Evolutionary conservation across 2,113 vertebrate genomes (phyloP).

Genomic region (Ciconia maguari): DNA sequence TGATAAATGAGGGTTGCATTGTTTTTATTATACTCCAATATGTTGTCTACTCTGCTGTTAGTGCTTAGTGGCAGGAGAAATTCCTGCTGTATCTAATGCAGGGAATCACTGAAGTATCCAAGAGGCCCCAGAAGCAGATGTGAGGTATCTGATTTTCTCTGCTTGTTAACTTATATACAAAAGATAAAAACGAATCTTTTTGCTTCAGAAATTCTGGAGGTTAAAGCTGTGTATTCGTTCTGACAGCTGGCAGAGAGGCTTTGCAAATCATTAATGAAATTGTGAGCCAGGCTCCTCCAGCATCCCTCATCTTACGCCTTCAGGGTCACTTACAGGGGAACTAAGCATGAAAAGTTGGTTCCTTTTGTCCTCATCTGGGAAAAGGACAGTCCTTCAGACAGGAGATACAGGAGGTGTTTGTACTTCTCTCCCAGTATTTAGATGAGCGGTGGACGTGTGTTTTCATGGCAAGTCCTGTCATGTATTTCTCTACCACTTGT

Average conservation of each 20-base stretch:
- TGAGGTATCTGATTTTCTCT: constrained; percentile 22
- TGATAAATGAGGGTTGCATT: constrained; percentile 26
- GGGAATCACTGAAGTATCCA: not conserved
- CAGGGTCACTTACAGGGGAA: not conserved
- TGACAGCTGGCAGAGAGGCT: not conserved
- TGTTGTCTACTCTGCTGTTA: not conserved
- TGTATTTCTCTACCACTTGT: not conserved
- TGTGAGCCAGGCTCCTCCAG: not conserved
- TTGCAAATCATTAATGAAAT: not conserved
- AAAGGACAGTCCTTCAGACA: not conserved
- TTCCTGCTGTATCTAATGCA: not conserved
- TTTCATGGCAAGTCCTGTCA: not conserved
- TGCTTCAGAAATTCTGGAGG: constrained; percentile 3
- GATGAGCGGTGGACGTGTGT: not conserved
- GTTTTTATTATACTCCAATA: constrained; percentile 4
- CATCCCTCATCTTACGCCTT: not conserved
- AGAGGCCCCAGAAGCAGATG: not conserved
- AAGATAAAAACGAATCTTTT: not conserved
- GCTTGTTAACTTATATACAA: constrained; percentile 4
- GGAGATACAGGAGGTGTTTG: not conserved
- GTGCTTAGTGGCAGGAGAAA: not conserved
- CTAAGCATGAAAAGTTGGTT: not conserved
- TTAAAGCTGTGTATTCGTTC: not conserved
- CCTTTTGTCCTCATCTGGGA: not conserved
- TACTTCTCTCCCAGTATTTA: not conserved